Conservation (phyloP, 2,113 vertebrate species). For the Heloderma charlesbogerti region DNA sequence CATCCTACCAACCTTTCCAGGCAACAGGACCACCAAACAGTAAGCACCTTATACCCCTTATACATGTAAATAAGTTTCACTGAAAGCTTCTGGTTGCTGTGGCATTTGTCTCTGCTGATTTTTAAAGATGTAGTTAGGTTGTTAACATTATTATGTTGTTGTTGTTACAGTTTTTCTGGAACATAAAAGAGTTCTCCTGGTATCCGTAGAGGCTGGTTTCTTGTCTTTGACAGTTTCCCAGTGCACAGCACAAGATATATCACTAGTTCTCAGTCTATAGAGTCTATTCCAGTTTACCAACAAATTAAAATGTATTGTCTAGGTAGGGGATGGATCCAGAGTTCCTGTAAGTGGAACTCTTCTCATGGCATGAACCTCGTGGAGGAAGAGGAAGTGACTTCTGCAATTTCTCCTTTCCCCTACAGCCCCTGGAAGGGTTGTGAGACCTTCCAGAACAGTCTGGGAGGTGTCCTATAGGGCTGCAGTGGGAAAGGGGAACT, state of each 20-base stretch:
- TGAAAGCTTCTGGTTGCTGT: conserved; percentile 4
- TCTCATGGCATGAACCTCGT: too few relatives aligned
- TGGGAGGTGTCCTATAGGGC: too few relatives aligned
- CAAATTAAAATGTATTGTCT: background rate
- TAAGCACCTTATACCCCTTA: conserved; percentile 72
- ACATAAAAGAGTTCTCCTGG: background rate
- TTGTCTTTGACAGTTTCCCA: background rate
- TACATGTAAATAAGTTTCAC: background rate
- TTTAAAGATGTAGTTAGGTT: background rate
- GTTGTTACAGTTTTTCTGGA: background rate
- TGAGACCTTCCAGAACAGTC: background rate
- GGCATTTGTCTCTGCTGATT: background rate
- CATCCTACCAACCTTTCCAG: conserved; percentile 90
- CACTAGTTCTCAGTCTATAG: background rate
- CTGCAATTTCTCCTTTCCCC: background rate
- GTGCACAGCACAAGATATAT: background rate
- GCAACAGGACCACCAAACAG: conserved; percentile 94
- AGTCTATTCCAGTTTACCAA: background rate
- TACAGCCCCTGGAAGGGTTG: background rate
- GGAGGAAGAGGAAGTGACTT: too few relatives aligned
- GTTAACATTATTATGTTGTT: background rate
- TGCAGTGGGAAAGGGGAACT: too few relatives aligned
- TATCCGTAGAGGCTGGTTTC: background rate
- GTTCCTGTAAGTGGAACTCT: background rate
- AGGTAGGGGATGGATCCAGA: background rate